Base-by-base conservation (phyloP, 2,113 vertebrate genomes). In the Pseudolaguvia tuberculata region DNA sequence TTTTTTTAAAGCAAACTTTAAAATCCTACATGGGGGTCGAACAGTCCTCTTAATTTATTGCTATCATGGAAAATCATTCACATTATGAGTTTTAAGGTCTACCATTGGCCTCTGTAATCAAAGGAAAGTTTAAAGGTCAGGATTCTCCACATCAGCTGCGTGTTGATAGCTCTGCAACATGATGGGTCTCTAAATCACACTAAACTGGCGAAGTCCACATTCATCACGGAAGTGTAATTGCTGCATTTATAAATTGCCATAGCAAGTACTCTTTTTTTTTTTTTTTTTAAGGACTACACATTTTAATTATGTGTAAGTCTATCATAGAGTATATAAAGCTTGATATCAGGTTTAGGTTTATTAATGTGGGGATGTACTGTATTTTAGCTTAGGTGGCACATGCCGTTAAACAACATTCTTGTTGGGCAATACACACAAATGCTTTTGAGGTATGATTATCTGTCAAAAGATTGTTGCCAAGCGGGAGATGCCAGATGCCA, bases 401-500 rank as follows among this genome's bases (percentile, higher is more conserved):
- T 55, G 63, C 42, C 6, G 53, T 65, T 55, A 52, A 18, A 47
- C 53, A 67, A 42, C 59, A 76, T 67, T 52, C 47, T 21, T 68
- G n/a, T 48, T 59, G 18, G 63, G 9, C 39, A 39, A 31, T n/a
- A n/a, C 59, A 29, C 53, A 61, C 66, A 20, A 42, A 63, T 81
- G 82, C 79, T 78, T 61, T 45, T 7, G 50, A 55, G 72, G 62
- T 84, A 80, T 84, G 83, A 86, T 84, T 80, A 88, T 84, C 78
- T 85, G 72, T 70, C 78, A 83, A 82, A 48, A 73, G 77, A 80
- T 76, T 71, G 71, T 73, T 78, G 50, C n/a, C 20, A 65, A 79
- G n/a, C 52, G 51, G 29, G 72, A 76, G 66, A 67, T 74, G 85
- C 83, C 23, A 50, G 73, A 87, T 79, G 35, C n/a, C 29, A 18